These are phyloP conservation scores for Agrotis segetum DNA, from an alignment of 2,888 invertebrate species.

Conservation along the genomic window DNA sequence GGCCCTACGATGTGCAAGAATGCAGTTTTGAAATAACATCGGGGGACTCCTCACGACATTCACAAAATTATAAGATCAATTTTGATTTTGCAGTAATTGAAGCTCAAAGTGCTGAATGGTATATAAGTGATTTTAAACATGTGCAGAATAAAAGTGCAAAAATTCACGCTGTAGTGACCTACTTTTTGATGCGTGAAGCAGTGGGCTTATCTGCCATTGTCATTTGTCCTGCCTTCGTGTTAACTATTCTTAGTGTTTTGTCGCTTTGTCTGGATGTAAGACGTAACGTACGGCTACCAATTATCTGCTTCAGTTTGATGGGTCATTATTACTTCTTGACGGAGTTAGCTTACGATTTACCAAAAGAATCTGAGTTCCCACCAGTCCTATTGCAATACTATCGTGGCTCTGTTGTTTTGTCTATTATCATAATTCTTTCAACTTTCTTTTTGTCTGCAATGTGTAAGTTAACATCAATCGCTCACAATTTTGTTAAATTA, in stretches of 20 bases:
- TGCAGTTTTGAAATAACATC: constrained; percentile 66
- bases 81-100: not conserved
- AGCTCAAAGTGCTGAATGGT: constrained; percentile 65
- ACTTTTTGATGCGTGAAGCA: constrained; percentile 73
- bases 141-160: constrained; percentile 34
- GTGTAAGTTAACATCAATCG: constrained; percentile 45
- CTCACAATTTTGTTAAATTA: constrained; percentile 60
- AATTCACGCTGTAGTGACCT: constrained; percentile 62
- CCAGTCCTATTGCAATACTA: constrained; percentile 73
- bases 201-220: constrained; percentile 67
- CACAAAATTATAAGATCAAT: not conserved
- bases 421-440: constrained; percentile 57
- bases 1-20: constrained; percentile 72
- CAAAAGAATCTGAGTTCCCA: constrained; percentile 48
- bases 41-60: not conserved
- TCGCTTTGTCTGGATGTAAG: constrained; percentile 69
- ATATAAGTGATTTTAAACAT: constrained; percentile 67
- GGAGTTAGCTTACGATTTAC: constrained; percentile 64
- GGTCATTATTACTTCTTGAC: constrained; percentile 69
- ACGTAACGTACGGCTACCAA: constrained; percentile 59
- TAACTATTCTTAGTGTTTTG: constrained; percentile 67
- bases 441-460: constrained; percentile 66
- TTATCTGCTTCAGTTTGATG: constrained; percentile 69
- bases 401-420: constrained; percentile 69
- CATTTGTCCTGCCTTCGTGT: constrained; percentile 68